Evolutionary conservation across 2,888 invertebrate species (phyloP).

Genomic region (Drosophila nigritarsus): DNA sequence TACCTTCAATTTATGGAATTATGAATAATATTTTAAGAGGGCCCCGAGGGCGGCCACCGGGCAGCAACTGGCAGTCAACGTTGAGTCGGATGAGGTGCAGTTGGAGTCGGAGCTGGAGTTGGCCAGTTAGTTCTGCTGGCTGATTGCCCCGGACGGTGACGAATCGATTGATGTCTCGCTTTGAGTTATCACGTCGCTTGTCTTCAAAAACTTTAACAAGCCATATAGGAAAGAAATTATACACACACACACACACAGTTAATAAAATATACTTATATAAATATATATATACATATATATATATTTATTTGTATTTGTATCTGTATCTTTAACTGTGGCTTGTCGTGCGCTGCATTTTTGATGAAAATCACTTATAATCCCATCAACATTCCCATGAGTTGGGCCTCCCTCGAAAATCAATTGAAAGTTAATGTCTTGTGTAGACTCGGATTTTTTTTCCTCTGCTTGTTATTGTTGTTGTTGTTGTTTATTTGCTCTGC

Average conservation of each 20-base stretch:
- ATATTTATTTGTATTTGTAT: conserved; percentile 24
- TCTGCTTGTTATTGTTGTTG: conserved; percentile 6
- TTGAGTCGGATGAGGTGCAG: conserved; percentile 21
- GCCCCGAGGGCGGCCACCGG: conserved; percentile 72
- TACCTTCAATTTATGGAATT: conserved; percentile 75
- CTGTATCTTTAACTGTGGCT: conserved; percentile 43
- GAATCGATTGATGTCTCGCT: conserved; percentile 79
- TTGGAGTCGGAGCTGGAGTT: background rate
- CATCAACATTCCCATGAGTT: conserved; percentile 77
- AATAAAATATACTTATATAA: conserved; percentile 6
- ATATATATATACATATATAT: conserved; percentile 4
- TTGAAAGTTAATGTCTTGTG: conserved; percentile 63
- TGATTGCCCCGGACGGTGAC: conserved; percentile 76
- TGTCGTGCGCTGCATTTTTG: conserved; percentile 81
- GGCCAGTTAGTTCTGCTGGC: conserved; percentile 75
- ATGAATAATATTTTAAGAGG: conserved; percentile 79
- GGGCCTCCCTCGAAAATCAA: conserved; percentile 54
- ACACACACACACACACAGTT: conserved; percentile 16
- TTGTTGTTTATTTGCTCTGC: conserved; percentile 60
- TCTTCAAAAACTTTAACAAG: conserved; percentile 75
- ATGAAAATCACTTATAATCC: conserved; percentile 79
- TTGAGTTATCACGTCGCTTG: conserved; percentile 78
- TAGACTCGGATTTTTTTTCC: conserved; percentile 17
- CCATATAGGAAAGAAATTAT: conserved; percentile 62
- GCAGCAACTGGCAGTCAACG: conserved; percentile 29